These are phyloP conservation scores for Caenorhabditis imperialis DNA, from an alignment of 2,888 invertebrate species.

Conservation along the genomic window DNA sequence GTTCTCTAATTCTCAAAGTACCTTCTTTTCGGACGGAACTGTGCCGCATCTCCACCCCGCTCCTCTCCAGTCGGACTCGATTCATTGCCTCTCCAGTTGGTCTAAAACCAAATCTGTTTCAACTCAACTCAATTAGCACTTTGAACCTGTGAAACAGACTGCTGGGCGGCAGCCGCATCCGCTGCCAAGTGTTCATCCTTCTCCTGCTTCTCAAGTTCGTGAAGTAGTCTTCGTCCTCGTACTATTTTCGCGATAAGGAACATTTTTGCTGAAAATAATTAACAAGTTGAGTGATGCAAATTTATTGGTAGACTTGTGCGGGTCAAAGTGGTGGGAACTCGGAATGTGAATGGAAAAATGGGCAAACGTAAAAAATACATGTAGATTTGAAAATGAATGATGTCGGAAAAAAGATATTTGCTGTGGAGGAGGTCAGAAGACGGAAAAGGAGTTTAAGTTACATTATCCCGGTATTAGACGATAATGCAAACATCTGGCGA, in stretches of 20 bases:
- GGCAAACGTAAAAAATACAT: no score
- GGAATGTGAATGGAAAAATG: no score
- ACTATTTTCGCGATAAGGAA: slow-evolving; percentile 77
- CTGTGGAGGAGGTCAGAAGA: neutral
- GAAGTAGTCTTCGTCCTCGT: slow-evolving; percentile 74
- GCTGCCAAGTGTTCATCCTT: slow-evolving; percentile 68
- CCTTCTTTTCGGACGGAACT: slow-evolving; percentile 43
- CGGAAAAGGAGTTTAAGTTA: neutral
- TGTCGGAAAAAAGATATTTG: neutral
- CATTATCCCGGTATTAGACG: neutral
- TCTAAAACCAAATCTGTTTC: slow-evolving; percentile 7
- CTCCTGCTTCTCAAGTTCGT: slow-evolving; percentile 75
- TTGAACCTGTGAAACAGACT: slow-evolving; percentile 38
- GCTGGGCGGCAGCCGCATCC: slow-evolving; percentile 45
- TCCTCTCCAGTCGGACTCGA: slow-evolving; percentile 32
- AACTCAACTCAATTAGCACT: neutral
- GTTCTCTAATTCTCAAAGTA: slow-evolving; percentile 9
- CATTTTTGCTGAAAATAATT: no score
- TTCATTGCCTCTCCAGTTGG: slow-evolving; percentile 23
- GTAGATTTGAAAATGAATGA: no score
- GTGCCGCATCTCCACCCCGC: slow-evolving; percentile 31
- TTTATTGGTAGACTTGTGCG: no score
- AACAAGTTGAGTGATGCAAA: no score
- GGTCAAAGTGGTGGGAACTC: no score
- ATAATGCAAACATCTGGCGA: neutral